Conservation (phyloP, 1,140 invertebrate species). For the Sinonovacula constricta region DNA sequence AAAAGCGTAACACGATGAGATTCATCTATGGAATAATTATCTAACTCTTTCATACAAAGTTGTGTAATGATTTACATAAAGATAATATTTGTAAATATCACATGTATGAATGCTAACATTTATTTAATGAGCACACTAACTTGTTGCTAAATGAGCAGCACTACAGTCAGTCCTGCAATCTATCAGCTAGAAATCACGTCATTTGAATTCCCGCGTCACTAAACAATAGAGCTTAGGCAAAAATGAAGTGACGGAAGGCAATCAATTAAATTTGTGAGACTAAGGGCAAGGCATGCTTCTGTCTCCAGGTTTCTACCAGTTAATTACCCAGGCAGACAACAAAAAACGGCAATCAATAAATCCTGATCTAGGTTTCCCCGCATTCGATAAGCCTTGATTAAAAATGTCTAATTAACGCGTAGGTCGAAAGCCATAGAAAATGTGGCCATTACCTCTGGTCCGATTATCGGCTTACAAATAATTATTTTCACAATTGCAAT, state of each 20-base stretch:
- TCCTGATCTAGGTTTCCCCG: constrained; percentile 22
- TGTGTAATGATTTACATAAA: too few relatives aligned
- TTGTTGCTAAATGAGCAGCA: too few relatives aligned
- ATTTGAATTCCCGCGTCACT: background rate
- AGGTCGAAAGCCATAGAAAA: constrained; percentile 24
- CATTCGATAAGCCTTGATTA: constrained; percentile 53
- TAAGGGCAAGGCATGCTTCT: constrained; percentile 33
- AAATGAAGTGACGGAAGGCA: constrained; percentile 1
- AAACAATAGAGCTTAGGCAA: background rate
- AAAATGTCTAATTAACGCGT: constrained; percentile 51
- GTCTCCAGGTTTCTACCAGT: constrained; percentile 49
- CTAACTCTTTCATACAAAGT: too few relatives aligned
- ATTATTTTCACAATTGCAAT: constrained; percentile 33
- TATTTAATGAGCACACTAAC: too few relatives aligned
- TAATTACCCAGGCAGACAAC: constrained; percentile 48
- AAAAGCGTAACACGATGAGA: too few relatives aligned
- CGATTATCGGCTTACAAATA: constrained; percentile 43
- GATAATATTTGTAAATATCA: too few relatives aligned
- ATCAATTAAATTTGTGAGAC: constrained; percentile 53
- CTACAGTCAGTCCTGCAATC: too few relatives aligned
- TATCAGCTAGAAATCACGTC: too few relatives aligned
- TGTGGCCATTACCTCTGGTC: constrained; percentile 9
- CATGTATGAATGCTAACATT: too few relatives aligned
- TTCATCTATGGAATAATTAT: too few relatives aligned
- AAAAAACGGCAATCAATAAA: constrained; percentile 44